These are phyloP conservation scores for Tetrao urogallus DNA, from an alignment of 2,113 vertebrate species.

Conservation along the genomic window DNA sequence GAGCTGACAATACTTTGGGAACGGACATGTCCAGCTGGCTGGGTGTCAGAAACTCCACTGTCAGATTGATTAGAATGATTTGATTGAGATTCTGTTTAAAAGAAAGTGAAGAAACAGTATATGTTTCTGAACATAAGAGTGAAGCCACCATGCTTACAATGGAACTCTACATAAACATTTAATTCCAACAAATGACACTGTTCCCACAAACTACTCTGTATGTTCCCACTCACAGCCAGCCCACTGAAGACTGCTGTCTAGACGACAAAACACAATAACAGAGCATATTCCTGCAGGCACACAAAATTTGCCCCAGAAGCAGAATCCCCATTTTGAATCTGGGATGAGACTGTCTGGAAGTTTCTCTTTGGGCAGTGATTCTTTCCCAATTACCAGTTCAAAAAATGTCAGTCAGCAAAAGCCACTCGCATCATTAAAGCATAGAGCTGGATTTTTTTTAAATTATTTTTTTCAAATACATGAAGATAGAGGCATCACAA, in stretches of 20 bases:
- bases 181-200: neutral
- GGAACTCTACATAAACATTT: neutral
- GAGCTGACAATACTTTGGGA: constrained; percentile 98
- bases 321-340: neutral
- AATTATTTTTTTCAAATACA: neutral
- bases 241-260: neutral
- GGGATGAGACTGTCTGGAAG: neutral
- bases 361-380: neutral
- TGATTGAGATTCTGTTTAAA: constrained; percentile 90
- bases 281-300: neutral
- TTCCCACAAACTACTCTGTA: neutral
- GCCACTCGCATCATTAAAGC: neutral
- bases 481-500: neutral
- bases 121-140: neutral
- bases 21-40: constrained; percentile 87
- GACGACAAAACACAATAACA: neutral
- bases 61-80: constrained; percentile 97
- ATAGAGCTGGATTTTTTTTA: neutral
- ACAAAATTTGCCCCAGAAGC: neutral
- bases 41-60: constrained; percentile 93
- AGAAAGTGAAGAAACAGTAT: neutral
- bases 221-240: neutral
- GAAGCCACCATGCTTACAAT: neutral
- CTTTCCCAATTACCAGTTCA: neutral
- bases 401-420: neutral